Base-by-base conservation (phyloP, 2,888 invertebrate species). In the Himalopsyche anomala region DNA sequence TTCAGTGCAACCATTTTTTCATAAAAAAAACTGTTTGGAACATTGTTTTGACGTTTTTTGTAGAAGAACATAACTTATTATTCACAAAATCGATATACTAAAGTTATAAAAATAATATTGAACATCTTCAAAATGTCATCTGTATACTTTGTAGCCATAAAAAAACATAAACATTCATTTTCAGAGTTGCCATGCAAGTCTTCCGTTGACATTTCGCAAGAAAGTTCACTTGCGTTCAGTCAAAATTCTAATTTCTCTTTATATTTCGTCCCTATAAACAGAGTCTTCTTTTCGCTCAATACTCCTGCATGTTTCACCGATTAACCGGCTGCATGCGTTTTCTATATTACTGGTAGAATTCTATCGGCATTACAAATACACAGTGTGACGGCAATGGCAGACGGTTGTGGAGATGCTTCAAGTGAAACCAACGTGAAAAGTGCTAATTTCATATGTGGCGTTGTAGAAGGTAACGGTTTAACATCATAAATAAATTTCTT, bases 391-490 rank as follows among this genome's bases (percentile, higher is more conserved):
- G 82, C 40, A 82, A 87, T 87, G 87, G 87, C 87, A 85, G 87
- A 81, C 74, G 69, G 81, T 51, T 83, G 74, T 55, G 82, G 74
- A 45, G 74, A 81, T 45, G 28, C 51, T 85, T 56, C 69, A 28
- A 79, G 62, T 40, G 83, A 83, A 74, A n/a, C 40, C 17, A 40
- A 80, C 19, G 55, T 81, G 19, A 87, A 84, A 55, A 82, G 79
- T 62, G 38, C 81, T 90, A 96, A 96, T 92, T 98, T 98, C 91
- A 96, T 98, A 91, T 98, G 98, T 91, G 98, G 98, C 83, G 98
- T 98, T 87, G 97, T 98, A 86, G 97, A 98, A 95, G 98, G 97
- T 97, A 94, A 80, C 15, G 74, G 17, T 82, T 83, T 45, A 79
- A 51, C 74, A 17, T 82, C 28, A 62, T 11, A 19, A 62, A 19